Percentiles rank a stretch among this genome's conserved stretches.
Evolutionary conservation across 2,888 invertebrate genomes (phyloP).

Genomic region (Anticlea derivata): DNA sequence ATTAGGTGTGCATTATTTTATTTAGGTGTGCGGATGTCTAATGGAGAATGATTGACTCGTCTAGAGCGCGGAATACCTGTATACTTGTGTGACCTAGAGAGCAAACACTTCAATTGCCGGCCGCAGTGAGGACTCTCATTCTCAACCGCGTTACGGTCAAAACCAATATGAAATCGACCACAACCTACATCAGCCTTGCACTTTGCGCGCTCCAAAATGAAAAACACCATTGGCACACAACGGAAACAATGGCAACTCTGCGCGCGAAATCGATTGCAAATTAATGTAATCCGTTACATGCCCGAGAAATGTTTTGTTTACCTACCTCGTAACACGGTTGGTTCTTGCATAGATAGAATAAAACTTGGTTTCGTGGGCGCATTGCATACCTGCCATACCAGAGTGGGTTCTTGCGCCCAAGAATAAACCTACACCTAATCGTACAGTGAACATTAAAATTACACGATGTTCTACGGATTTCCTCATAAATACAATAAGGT

Average conservation of each 20-base stretch:
- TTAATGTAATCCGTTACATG: slow-evolving; percentile 65
- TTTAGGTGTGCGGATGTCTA: slow-evolving; percentile 49
- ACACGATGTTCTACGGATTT: no score
- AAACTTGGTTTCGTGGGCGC: slow-evolving; percentile 25
- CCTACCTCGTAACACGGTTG: slow-evolving; percentile 38
- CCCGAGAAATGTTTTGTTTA: slow-evolving; percentile 48
- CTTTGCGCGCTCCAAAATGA: slow-evolving; percentile 53
- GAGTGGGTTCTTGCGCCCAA: background rate
- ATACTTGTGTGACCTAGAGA: slow-evolving; percentile 38
- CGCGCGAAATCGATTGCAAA: slow-evolving; percentile 68
- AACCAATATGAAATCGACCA: slow-evolving; percentile 57
- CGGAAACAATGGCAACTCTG: slow-evolving; percentile 62
- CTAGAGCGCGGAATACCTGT: slow-evolving; percentile 26
- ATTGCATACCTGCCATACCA: slow-evolving; percentile 6
- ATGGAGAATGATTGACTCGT: slow-evolving; percentile 32
- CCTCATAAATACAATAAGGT: no score
- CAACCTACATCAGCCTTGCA: slow-evolving; percentile 65
- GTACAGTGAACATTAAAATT: no score
- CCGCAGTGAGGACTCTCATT: slow-evolving; percentile 48
- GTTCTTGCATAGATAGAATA: slow-evolving; percentile 32
- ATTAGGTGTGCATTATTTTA: slow-evolving; percentile 65
- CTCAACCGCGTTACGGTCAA: slow-evolving; percentile 54
- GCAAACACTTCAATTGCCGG: slow-evolving; percentile 37
- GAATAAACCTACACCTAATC: no score
- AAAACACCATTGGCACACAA: slow-evolving; percentile 60